Evolutionary conservation across 2,888 invertebrate species (phyloP), one percentile per base, ranked within the genome.

Genomic region (Ornithoptera priamus): DNA sequence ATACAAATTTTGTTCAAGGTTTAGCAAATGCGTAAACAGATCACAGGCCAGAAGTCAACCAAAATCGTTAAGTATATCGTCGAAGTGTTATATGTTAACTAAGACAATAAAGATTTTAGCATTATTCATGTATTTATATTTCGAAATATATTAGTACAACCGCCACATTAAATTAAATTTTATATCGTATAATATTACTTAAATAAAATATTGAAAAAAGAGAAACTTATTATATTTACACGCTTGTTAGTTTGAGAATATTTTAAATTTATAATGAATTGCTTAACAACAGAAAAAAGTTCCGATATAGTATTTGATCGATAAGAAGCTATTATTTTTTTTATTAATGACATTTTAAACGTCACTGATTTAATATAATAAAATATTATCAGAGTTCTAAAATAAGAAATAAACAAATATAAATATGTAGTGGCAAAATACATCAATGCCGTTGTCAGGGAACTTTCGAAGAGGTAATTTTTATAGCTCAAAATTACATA

Each of bases 401-500:
- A 58, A 58, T 58, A 58, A 58, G 22, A 57, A 57, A 58, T 58
- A 22, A 17, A 18, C 39, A 39, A 39, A 39, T 53, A 53, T 18
- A 53, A 58, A 58, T 24, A 58, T 58, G 57, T 58, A 58, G 22
- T 24, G 3, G 10, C 15, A 22, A 58, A 58, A 58, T 15, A 58
- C n/a, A 58, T 39, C 60, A 72, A 90, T 90, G 90, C 90, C 90
- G 58, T 83, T 90, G 62, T 88, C 90, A 72, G 86, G 81, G 65
- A 89, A 84, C 80, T 90, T 90, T 72, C 80, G 87, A 74, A 83
- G 90, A 62, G 89, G 90, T 88, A 77, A 81, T 65, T 66, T n/a
- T 12, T 36, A 7, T 53, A 7, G n/a, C 2, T 53, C n/a, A n/a
- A 53, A n/a, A 1, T n/a, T 53, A n/a, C n/a, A 53, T 53, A 53